Conservation (phyloP, 2,113 vertebrate genomes). For the Callaeas wilsoni region DNA sequence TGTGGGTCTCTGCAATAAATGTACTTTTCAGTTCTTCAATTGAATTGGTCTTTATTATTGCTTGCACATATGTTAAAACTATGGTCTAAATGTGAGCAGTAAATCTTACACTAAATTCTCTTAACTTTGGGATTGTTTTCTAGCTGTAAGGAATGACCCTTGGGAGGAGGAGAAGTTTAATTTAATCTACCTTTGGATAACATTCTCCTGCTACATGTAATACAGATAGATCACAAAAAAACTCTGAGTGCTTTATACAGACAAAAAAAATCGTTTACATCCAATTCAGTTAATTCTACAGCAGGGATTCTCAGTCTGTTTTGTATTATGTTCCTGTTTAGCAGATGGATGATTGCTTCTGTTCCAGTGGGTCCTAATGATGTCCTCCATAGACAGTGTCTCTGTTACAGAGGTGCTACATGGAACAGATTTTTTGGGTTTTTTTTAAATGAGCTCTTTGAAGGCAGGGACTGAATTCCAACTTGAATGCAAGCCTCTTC, state of each 20-base stretch:
- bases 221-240: neutral
- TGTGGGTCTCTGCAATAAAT: neutral
- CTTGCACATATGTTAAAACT: neutral
- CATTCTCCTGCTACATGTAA: neutral
- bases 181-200: conserved; percentile 2
- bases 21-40: neutral
- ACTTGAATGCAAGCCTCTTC: neutral
- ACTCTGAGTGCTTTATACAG: neutral
- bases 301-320: neutral
- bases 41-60: neutral
- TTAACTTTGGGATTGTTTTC: neutral
- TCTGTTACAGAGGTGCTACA: neutral
- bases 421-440: neutral
- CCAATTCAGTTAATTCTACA: neutral
- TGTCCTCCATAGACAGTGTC: neutral
- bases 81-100: neutral
- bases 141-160: neutral
- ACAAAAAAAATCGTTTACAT: neutral
- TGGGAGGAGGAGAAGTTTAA: neutral
- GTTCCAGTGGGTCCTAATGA: neutral
- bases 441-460: neutral
- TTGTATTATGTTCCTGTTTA: neutral
- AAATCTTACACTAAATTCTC: conserved; percentile 3
- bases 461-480: neutral
- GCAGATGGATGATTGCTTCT: neutral